phyloP scores from a whole-genome alignment of 1,140 invertebrate species.

The Macrotrachela quadricornifera region DNA sequence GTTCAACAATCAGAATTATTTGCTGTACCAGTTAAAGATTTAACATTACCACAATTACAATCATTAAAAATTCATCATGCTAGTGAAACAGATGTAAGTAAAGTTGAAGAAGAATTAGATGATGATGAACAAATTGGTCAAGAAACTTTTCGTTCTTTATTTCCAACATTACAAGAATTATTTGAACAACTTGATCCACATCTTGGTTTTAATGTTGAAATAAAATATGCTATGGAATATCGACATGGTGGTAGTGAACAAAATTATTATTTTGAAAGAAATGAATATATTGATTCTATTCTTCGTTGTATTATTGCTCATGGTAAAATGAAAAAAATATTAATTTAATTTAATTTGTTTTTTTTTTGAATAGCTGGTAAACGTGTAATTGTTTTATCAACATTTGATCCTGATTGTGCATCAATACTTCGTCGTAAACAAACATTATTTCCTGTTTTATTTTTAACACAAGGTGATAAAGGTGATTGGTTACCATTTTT shows the following conservation, averaged over 20 bases:
- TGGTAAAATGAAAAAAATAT: neutral
- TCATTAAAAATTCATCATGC: conserved; percentile 12
- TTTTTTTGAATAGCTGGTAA: conserved; percentile 47
- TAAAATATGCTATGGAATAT: conserved; percentile 74
- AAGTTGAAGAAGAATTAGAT: conserved; percentile 14
- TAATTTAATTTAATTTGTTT: conserved; percentile 34
- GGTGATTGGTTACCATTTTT: too few relatives aligned
- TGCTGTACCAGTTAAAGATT: conserved; percentile 65
- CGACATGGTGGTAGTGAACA: conserved; percentile 27
- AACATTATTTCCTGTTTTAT: conserved; percentile 6
- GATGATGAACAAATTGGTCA: conserved; percentile 1
- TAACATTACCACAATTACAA: conserved; percentile 64
- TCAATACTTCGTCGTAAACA: conserved; percentile 7
- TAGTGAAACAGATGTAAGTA: neutral
- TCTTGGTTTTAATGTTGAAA: conserved; percentile 79
- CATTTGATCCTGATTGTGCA: conserved; percentile 67
- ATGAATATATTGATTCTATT: conserved; percentile 7
- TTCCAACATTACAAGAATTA: conserved; percentile 55
- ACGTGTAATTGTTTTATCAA: conserved; percentile 66
- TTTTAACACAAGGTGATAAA: conserved; percentile 5
- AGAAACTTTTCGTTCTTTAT: conserved; percentile 23
- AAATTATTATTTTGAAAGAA: neutral
- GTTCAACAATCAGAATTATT: conserved; percentile 41
- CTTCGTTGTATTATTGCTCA: neutral
- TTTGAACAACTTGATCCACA: conserved; percentile 50